Evolutionary conservation across 2,113 vertebrate species (phyloP).

Genomic region (Erpornis zantholeuca): DNA sequence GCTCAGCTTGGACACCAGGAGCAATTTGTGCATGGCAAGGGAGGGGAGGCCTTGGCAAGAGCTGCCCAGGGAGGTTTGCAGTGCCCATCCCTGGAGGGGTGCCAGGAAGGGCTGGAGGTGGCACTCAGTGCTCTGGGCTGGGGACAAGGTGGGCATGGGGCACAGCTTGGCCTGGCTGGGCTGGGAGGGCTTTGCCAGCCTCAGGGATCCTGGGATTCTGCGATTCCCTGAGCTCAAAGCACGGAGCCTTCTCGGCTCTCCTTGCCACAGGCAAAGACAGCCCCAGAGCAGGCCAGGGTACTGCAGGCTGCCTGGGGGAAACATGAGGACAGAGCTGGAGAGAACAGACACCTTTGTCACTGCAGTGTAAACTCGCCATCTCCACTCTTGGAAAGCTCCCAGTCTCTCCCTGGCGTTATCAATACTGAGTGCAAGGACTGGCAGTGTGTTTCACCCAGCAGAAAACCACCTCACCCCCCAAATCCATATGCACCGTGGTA

Average conservation of each 20-base stretch:
- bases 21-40: background rate
- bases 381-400: background rate
- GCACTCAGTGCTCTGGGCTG: background rate
- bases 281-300: background rate
- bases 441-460: background rate
- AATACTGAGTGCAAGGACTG: background rate
- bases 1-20: background rate
- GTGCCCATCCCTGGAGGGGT: background rate
- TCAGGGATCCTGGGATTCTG: background rate
- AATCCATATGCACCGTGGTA: background rate
- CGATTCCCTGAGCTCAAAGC: background rate
- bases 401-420: background rate
- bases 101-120: background rate
- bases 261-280: background rate
- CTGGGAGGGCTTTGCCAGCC: background rate
- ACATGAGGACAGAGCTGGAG: background rate
- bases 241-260: background rate
- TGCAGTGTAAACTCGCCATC: background rate
- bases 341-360: background rate
- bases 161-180: fast-evolving
- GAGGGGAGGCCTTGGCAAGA: background rate
- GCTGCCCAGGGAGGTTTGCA: background rate
- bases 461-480: background rate
- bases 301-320: background rate
- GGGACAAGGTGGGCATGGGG: fast-evolving